Conservation (phyloP, 2,797 vertebrate genomes). For the Crenichthys baileyi region DNA sequence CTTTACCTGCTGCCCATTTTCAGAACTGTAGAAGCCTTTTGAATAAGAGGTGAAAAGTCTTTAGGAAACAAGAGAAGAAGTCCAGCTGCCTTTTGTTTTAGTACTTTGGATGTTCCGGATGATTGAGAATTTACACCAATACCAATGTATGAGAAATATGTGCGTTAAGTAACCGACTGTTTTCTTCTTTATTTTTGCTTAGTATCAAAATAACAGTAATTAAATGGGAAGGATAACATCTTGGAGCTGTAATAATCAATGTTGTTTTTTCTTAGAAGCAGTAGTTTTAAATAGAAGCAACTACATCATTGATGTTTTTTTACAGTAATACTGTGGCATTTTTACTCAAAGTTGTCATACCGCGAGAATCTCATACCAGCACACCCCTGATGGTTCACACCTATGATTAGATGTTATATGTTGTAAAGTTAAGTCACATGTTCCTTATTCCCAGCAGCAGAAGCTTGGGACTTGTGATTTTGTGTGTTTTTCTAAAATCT, state of each 20-base stretch:
- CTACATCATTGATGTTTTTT: not conserved
- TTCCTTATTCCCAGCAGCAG: not conserved
- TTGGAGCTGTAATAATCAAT: not conserved
- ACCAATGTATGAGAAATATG: not conserved
- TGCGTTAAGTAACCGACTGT: not conserved
- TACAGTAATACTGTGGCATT: not conserved
- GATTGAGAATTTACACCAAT: no score
- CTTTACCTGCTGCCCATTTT: not conserved
- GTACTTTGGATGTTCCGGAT: no score
- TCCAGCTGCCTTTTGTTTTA: not conserved
- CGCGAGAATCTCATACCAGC: not conserved
- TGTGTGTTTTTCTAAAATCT: not conserved
- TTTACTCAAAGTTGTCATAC: not conserved
- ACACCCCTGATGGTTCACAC: slow-evolving; percentile 12
- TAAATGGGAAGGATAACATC: not conserved
- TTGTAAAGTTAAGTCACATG: not conserved
- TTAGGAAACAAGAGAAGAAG: not conserved
- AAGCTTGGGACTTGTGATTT: slow-evolving; percentile 2
- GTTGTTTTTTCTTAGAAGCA: not conserved
- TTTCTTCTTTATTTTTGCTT: not conserved
- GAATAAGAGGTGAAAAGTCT: not conserved
- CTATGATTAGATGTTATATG: not conserved
- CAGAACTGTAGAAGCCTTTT: not conserved
- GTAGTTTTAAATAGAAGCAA: not conserved
- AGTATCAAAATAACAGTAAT: not conserved